Evolutionary conservation across 2,113 vertebrate genomes (phyloP), one percentile per base, ranked within the genome.

Genomic region (Gorsachius goisagi): DNA sequence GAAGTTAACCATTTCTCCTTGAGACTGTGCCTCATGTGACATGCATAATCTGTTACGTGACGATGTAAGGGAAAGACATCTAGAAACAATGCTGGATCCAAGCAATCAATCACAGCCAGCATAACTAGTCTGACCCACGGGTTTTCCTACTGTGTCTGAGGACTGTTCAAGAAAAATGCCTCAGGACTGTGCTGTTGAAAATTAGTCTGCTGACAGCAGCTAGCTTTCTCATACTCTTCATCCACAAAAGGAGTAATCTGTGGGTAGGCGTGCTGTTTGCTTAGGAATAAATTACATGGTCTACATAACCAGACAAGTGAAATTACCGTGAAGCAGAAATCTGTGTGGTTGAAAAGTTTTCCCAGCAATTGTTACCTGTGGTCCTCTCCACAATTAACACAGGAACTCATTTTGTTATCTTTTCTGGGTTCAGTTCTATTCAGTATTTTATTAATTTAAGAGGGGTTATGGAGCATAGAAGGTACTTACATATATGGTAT

Each of bases 341-440:
- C 27, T 63, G 18, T 44, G 64, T 87, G 64, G 20, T 55, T 78
- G 73, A 59, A 52, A 85, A 80, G 19, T 55, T 68, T 96, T 91
- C 60, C 32, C 35, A 56, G 73, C n/a, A 67, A 9, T 72, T 15
- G 26, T 63, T 78, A 9, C 32, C n/a, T 82, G 19, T 8, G 3
- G 7, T 82, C 47, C 20, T 73, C 15, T 85, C n/a, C 85, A 35
- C 37, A 68, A 9, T 15, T 58, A 66, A 59, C 21, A 41, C 6
- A 56, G 60, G 37, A 88, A 72, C 20, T 82, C 2, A 33, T 71
- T 74, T 84, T 76, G 12, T 67, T 83, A 4, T 0, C 1, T 83
- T 58, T 28, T 73, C 7, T 81, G 52, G 12, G 5, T 60, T 82
- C n/a, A 9, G 39, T 71, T 50, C n/a, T 67, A 2, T 50, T 87